Conservation (phyloP, 2,797 vertebrate genomes). For the Trachurus trachurus region DNA sequence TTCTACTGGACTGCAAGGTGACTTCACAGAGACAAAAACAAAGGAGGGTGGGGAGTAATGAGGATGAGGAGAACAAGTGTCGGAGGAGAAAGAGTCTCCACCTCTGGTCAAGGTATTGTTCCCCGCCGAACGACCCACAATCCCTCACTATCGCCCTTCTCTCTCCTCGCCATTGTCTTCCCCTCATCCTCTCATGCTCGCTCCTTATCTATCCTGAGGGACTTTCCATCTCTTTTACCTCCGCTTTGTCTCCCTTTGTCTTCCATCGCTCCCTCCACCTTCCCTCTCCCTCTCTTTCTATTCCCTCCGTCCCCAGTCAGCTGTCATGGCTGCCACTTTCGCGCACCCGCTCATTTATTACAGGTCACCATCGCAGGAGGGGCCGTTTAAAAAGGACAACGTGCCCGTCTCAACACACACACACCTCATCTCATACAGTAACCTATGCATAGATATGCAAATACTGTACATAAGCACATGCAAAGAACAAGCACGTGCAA, state of each 20-base stretch:
- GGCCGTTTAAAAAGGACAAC: conserved; percentile 74
- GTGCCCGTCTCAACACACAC: conserved; percentile 43
- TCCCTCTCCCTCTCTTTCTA: conserved; percentile 37
- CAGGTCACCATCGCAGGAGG: conserved; percentile 65
- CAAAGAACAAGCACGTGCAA: background rate
- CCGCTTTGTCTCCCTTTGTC: conserved; percentile 65
- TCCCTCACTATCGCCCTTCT: conserved; percentile 51
- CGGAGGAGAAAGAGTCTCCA: conserved; percentile 46
- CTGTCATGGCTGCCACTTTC: conserved; percentile 83
- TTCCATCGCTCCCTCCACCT: conserved; percentile 20
- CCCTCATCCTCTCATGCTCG: conserved; percentile 59
- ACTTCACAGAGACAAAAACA: conserved; percentile 50
- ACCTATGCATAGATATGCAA: background rate
- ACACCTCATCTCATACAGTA: conserved; percentile 29
- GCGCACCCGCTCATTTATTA: conserved; percentile 81
- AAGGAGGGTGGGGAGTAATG: conserved; percentile 21
- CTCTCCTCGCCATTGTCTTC: conserved; percentile 56
- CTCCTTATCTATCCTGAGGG: conserved; percentile 74
- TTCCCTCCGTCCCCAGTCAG: conserved; percentile 75
- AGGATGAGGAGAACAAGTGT: conserved; percentile 63
- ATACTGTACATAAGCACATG: conserved; percentile 10
- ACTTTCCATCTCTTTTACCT: conserved; percentile 73
- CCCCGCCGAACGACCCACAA: conserved; percentile 44
- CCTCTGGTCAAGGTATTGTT: conserved; percentile 67
- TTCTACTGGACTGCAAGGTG: conserved; percentile 77